A percentile compares a stretch with the other conserved stretches of the same genome.
Conservation (phyloP, 2,113 vertebrate genomes). For the Rhipidura dahli region DNA sequence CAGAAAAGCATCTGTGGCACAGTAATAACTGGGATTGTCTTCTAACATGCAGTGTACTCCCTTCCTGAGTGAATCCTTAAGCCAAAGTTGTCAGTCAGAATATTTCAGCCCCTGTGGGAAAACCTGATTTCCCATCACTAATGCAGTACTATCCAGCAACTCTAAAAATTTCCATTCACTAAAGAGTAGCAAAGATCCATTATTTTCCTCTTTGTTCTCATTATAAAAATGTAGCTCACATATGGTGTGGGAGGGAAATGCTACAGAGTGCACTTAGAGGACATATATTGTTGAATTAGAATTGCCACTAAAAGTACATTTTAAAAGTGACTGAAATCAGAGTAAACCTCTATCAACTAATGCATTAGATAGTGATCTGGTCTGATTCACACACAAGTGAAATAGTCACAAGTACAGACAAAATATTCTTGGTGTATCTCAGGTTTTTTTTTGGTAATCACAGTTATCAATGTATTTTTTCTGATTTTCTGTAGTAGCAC, state of each 20-base stretch:
- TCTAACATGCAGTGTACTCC: not conserved
- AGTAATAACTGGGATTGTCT: not conserved
- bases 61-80: conserved; percentile 6
- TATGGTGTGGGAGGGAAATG: conserved; percentile 21
- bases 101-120: conserved; percentile 3
- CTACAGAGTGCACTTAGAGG: conserved; percentile 25
- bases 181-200: not conserved
- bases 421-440: not conserved
- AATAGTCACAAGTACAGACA: not conserved
- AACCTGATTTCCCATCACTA: not conserved
- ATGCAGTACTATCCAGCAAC: not conserved
- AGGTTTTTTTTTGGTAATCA: not conserved
- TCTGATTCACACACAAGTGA: not conserved
- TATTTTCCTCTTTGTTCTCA: conserved; percentile 39
- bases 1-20: not conserved
- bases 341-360: not conserved
- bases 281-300: conserved; percentile 19
- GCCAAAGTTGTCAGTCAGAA: not conserved
- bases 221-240: conserved; percentile 43
- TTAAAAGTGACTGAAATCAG: conserved; percentile 26
- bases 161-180: conserved; percentile 34
- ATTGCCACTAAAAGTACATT: not conserved
- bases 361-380: not conserved
- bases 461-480: not conserved
- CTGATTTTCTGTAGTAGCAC: not conserved